Evolutionary conservation across 2,113 vertebrate genomes (phyloP).

Genomic region (Mormyrus iriodes): DNA sequence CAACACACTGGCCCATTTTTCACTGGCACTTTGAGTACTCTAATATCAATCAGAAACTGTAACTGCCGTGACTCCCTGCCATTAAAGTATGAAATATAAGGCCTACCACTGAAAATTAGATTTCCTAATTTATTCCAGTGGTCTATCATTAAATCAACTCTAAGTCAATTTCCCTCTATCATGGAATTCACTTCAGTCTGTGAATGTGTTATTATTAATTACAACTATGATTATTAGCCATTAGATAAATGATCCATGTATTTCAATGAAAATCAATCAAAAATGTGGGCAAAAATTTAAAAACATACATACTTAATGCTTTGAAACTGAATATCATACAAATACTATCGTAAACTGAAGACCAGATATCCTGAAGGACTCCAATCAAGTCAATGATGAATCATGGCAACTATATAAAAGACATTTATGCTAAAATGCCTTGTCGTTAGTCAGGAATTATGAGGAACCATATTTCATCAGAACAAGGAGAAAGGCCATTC

Average conservation of each 20-base stretch:
- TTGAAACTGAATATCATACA: neutral
- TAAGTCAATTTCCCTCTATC: constrained; percentile 1
- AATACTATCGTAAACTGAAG: neutral
- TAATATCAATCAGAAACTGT: neutral
- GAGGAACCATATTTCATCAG: too few species aligned
- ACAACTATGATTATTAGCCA: neutral
- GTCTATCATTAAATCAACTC: constrained; percentile 7
- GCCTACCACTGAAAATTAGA: neutral
- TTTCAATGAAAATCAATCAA: neutral
- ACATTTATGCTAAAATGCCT: neutral
- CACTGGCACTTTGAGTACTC: neutral
- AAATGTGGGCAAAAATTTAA: neutral
- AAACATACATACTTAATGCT: neutral
- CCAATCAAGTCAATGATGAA: too few species aligned
- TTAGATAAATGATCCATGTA: neutral
- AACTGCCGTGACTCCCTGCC: neutral
- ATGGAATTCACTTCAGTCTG: neutral
- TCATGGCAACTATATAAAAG: neutral
- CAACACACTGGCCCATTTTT: neutral
- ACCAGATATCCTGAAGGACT: too few species aligned
- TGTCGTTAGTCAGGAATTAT: too few species aligned
- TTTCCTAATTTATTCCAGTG: neutral
- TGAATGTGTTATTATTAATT: neutral
- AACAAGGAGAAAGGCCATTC: too few species aligned
- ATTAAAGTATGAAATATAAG: neutral